Conservation (phyloP, 2,113 vertebrate genomes). For the Phalacrocorax brasilianus region DNA sequence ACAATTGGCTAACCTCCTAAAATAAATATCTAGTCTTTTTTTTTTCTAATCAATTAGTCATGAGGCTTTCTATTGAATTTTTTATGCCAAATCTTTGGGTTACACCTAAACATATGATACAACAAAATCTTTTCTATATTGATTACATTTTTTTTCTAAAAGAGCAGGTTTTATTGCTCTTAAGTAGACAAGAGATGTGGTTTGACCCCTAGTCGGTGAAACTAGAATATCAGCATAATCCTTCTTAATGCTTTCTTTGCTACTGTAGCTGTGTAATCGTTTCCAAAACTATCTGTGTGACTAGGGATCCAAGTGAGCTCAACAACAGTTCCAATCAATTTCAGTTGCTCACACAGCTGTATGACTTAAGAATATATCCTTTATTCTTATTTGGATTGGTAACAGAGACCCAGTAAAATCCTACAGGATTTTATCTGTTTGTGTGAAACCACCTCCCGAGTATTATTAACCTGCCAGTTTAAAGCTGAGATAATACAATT, state of each 20-base stretch:
- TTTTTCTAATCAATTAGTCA: not conserved
- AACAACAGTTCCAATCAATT: not conserved
- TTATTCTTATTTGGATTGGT: slow-evolving; percentile 32
- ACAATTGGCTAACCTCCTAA: not conserved
- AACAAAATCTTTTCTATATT: not conserved
- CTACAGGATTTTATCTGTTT: slow-evolving; percentile 17
- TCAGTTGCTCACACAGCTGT: slow-evolving; percentile 18
- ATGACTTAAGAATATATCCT: slow-evolving; percentile 23
- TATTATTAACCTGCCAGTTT: slow-evolving; percentile 9
- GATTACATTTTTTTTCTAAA: not conserved
- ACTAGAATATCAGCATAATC: slow-evolving; percentile 39
- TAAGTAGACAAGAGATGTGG: not conserved
- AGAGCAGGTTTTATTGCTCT: not conserved
- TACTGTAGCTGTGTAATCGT: slow-evolving; percentile 2
- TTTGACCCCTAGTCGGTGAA: not conserved
- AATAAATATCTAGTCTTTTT: not conserved
- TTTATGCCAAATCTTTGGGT: not conserved
- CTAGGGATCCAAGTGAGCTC: not conserved
- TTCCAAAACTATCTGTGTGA: slow-evolving; percentile 37
- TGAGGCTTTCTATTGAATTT: not conserved
- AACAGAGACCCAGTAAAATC: slow-evolving; percentile 24
- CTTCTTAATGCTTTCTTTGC: slow-evolving; percentile 21
- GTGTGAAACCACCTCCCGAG: not conserved
- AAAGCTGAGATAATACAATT: slow-evolving; percentile 15
- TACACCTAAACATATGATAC: not conserved